Conservation (phyloP, 2,797 vertebrate genomes). For the Pristis pectinata region DNA sequence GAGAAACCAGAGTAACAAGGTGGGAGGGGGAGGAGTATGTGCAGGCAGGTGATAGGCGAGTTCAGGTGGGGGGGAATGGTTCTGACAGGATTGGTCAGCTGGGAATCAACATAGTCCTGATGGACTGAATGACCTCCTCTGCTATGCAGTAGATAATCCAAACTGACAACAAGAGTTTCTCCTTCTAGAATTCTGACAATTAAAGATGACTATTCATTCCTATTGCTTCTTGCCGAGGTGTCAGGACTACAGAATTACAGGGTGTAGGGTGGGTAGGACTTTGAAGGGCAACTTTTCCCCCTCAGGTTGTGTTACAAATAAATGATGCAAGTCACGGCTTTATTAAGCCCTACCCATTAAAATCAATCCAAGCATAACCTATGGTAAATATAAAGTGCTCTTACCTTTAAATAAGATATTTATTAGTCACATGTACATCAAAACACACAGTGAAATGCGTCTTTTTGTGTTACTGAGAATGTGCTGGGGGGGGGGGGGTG, state of each 20-base stretch:
- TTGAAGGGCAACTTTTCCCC: not conserved
- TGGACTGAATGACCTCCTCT: too few relatives aligned
- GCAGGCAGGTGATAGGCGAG: too few relatives aligned
- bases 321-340: not conserved
- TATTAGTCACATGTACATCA: too few relatives aligned
- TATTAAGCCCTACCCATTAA: not conserved
- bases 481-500: too few relatives aligned
- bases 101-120: too few relatives aligned
- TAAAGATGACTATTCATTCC: not conserved
- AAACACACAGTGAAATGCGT: too few relatives aligned
- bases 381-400: not conserved
- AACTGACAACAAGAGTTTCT: not conserved
- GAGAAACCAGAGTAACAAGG: too few relatives aligned
- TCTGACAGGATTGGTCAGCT: too few relatives aligned
- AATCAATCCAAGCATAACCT: not conserved
- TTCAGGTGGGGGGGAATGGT: too few relatives aligned
- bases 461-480: too few relatives aligned
- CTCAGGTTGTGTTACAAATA: not conserved
- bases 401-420: not conserved
- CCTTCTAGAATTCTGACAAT: not conserved
- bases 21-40: too few relatives aligned
- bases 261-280: too few relatives aligned
- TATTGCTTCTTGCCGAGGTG: not conserved
- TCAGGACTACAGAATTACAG: not conserved
- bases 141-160: not conserved